Conservation (phyloP, 2,888 invertebrate genomes). For the Biston betularia region DNA sequence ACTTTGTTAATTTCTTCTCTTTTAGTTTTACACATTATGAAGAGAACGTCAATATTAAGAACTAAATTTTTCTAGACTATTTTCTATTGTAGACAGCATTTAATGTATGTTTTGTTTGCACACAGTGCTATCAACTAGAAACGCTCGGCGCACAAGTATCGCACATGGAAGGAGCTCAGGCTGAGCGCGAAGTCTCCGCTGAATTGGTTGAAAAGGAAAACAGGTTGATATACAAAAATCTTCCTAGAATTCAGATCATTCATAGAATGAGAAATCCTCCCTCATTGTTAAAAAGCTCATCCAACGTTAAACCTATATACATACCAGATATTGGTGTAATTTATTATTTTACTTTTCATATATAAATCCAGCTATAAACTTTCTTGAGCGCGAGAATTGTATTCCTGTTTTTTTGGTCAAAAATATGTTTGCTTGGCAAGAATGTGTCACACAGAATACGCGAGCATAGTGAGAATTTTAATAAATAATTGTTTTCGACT, state of each 20-base stretch:
- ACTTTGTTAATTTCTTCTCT: neutral
- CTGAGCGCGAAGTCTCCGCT: conserved; percentile 70
- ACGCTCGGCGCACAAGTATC: conserved; percentile 73
- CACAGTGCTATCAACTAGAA: conserved; percentile 78
- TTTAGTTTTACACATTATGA: neutral
- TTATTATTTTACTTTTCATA: no score
- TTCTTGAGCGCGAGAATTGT: no score
- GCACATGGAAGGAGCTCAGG: conserved; percentile 76
- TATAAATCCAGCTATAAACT: no score
- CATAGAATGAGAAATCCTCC: neutral
- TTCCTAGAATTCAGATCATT: no score
- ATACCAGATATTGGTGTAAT: no score
- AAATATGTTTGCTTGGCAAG: no score
- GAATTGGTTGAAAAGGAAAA: conserved; percentile 70
- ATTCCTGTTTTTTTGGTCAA: no score
- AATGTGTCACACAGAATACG: no score
- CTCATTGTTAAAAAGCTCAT: no score
- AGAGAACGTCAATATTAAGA: neutral
- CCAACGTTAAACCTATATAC: no score
- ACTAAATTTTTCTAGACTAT: neutral
- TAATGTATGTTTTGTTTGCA: neutral
- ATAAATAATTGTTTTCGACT: no score
- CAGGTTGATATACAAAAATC: conserved; percentile 53
- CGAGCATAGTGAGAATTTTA: no score
- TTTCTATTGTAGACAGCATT: neutral